Base-by-base conservation (phyloP, 2,113 vertebrate genomes). In the Sylvietta virens region DNA sequence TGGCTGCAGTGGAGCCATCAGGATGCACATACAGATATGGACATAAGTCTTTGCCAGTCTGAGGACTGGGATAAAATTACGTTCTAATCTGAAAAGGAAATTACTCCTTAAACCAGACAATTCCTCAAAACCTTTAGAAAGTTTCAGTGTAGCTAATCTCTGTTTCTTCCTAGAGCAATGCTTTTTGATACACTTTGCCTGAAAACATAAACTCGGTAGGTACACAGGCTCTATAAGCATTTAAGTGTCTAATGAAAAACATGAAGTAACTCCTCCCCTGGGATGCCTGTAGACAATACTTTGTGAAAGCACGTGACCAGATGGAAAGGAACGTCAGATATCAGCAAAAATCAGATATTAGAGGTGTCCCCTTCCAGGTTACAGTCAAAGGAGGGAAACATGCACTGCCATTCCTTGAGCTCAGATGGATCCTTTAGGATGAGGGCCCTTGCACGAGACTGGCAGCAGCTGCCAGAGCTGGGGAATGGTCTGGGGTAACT, bases 371-470 rank as follows among this genome's bases (percentile, higher is more conserved):
- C 2, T 90, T 50, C 15, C 20, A 53, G 33, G 16, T 7, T 77
- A 3, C 23, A 45, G 20, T 23, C 14, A 18, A 92, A 82, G 58
- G 16, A 61, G 11, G 80, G 37, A 57, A 90, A 35, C 4, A 58
- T 6, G 20, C 42, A 20, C 17, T n/a, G 24, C 40, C 62, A 11
- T 47, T 42, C 27, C 10, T 13, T 7, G 33, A 71, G 13, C 30
- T 81, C 33, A 58, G 26, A 21, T 1, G 21, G 7, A 24, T 39
- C 2, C 7, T 62, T 50, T 28, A 60, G 27, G 35, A 7, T 40
- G 33, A 81, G n/a, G 4, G 10, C 2, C 31, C 24, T 67, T 64
- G 30, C 24, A 51, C 0, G 0, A 18, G 3, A 12, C 35, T 44
- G 35, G 42, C 1, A 14, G 61, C 57, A 84, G 48, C 65, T 66